Percentiles rank a stretch among this genome's conserved stretches.
Conservation (phyloP, 2,113 vertebrate species). For the Platichthys stellatus region DNA sequence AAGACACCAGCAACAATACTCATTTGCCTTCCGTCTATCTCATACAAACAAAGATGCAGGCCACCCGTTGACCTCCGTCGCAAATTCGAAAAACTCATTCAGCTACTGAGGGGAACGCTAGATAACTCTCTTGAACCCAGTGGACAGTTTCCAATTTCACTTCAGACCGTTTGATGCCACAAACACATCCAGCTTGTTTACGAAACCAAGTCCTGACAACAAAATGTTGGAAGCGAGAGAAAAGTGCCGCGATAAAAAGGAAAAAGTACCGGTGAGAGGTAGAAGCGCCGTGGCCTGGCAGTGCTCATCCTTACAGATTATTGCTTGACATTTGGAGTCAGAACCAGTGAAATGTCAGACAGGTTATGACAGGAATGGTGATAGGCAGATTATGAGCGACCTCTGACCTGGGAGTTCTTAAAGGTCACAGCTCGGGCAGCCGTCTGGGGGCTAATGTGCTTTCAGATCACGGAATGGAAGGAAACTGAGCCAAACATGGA, state of each 20-base stretch:
- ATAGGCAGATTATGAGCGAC: conserved; percentile 75
- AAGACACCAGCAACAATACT: conserved; percentile 64
- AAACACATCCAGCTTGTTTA: conserved; percentile 47
- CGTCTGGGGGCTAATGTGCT: conserved; percentile 47
- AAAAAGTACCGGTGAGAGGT: conserved; percentile 31
- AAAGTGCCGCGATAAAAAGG: conserved; percentile 22
- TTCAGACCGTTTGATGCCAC: conserved; percentile 44
- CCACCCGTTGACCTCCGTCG: conserved; percentile 22
- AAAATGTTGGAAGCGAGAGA: conserved; percentile 32
- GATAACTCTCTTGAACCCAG: conserved; percentile 30
- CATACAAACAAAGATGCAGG: conserved; percentile 37
- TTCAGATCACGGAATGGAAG: conserved; percentile 49
- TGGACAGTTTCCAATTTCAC: conserved; percentile 48
- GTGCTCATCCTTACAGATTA: conserved; percentile 58
- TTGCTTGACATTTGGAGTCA: conserved; percentile 75
- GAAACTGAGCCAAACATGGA: conserved; percentile 34
- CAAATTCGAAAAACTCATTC: conserved; percentile 24
- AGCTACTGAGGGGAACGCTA: conserved; percentile 3
- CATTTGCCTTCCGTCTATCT: conserved; percentile 63
- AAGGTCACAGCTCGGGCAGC: conserved; percentile 67
- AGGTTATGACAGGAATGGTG: conserved; percentile 77
- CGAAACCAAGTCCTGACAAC: conserved; percentile 31
- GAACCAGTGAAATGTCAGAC: conserved; percentile 74
- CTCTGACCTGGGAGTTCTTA: conserved; percentile 69
- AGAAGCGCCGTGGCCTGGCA: conserved; percentile 30